Percentiles rank a stretch among this genome's conserved stretches.
Conservation (phyloP, 2,888 invertebrate genomes). For the Lydus trimaculatus region DNA sequence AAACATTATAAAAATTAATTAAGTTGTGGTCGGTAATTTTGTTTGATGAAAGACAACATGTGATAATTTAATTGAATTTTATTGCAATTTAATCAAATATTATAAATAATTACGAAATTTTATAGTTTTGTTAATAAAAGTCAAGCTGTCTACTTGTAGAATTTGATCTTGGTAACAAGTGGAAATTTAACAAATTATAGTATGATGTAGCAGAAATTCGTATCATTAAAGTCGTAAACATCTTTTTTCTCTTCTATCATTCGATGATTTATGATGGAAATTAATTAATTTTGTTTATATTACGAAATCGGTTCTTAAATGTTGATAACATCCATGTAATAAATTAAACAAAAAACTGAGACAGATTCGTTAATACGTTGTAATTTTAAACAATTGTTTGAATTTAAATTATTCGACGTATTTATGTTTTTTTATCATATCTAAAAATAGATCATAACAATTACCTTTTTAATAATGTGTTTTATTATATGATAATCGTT, state of each 20-base stretch:
- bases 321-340: background rate
- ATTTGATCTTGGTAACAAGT: background rate
- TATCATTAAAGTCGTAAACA: background rate
- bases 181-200: background rate
- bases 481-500: background rate
- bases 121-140: too few species aligned
- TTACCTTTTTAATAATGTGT: background rate
- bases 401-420: background rate
- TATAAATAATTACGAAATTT: too few species aligned
- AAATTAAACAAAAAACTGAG: too few species aligned
- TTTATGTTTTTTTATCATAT: background rate
- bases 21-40: background rate
- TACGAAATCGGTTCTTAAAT: background rate
- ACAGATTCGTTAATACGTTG: too few species aligned
- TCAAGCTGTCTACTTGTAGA: background rate
- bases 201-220: background rate
- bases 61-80: background rate
- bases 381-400: background rate
- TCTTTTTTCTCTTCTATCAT: background rate
- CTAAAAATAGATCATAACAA: conserved; percentile 4
- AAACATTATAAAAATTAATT: background rate
- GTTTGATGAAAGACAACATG: background rate
- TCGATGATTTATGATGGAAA: background rate
- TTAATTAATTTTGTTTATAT: background rate
- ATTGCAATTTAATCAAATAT: background rate